Conservation (phyloP, 2,888 invertebrate species). For the Ametastegia equiseti region DNA sequence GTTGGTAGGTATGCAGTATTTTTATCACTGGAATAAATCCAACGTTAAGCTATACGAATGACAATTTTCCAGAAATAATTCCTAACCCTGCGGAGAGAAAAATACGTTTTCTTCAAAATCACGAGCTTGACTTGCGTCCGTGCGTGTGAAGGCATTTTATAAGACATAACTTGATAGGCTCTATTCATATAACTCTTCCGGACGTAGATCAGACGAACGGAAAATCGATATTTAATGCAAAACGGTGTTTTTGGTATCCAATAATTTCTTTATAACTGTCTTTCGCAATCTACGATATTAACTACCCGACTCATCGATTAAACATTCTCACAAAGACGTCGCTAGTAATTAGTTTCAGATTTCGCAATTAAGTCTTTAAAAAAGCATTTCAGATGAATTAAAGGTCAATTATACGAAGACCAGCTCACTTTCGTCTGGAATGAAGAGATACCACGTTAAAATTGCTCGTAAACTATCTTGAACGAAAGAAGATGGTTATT, state of each 20-base stretch:
- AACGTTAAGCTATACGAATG: not conserved
- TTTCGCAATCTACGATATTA: not conserved
- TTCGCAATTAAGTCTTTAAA: not conserved
- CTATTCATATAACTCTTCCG: conserved; percentile 3
- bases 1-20: not conserved
- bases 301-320: not conserved
- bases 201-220: not conserved
- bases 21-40: not conserved
- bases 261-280: not conserved
- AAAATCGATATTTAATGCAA: not conserved
- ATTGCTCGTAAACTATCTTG: not conserved
- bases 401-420: not conserved
- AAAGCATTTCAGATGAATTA: not conserved
- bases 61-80: conserved; percentile 28
- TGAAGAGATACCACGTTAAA: no score
- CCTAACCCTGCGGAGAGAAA: not conserved
- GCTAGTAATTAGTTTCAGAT: not conserved
- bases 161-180: not conserved
- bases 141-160: not conserved
- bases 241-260: not conserved
- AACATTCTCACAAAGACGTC: not conserved
- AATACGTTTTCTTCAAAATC: not conserved
- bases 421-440: not conserved
- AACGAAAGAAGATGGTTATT: not conserved
- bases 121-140: not conserved